phyloP scores from a whole-genome alignment of 2,113 vertebrate species.

The Stictonetta naevosa region DNA sequence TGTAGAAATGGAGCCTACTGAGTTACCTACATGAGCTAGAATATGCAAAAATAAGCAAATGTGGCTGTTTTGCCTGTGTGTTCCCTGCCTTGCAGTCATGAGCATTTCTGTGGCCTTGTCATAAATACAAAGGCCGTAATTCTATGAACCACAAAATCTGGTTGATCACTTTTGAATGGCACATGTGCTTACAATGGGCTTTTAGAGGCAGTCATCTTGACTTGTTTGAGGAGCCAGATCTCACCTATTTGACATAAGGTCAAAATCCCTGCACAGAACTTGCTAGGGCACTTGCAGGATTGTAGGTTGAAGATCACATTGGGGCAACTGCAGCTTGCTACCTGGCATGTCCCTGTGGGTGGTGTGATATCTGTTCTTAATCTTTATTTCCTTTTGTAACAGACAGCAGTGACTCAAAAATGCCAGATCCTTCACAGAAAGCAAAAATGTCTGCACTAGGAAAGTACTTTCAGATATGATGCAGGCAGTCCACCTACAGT shows the following conservation, averaged over 20 bases:
- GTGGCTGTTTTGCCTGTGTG: background rate
- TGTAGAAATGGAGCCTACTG: background rate
- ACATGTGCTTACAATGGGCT: background rate
- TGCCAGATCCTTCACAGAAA: conserved; percentile 30
- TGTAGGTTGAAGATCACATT: background rate
- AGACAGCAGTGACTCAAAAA: conserved; percentile 10
- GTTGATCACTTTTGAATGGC: background rate
- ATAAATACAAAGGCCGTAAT: background rate
- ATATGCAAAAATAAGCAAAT: background rate
- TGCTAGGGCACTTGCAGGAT: background rate
- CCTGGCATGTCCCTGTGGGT: background rate
- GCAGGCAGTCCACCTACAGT: conserved; percentile 52
- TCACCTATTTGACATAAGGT: background rate
- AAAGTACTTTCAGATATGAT: conserved; percentile 17
- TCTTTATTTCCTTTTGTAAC: conserved; percentile 15
- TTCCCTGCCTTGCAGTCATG: background rate
- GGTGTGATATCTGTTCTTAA: background rate
- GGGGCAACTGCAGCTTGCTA: background rate
- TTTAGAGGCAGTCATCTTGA: background rate
- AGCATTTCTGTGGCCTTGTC: background rate
- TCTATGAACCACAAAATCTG: background rate
- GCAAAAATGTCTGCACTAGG: background rate
- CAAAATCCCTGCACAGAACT: background rate
- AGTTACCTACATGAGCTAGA: background rate
- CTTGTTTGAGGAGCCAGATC: background rate